Evolutionary conservation across 2,797 vertebrate species (phyloP).

Genomic region (Coracias cyanogaster): DNA sequence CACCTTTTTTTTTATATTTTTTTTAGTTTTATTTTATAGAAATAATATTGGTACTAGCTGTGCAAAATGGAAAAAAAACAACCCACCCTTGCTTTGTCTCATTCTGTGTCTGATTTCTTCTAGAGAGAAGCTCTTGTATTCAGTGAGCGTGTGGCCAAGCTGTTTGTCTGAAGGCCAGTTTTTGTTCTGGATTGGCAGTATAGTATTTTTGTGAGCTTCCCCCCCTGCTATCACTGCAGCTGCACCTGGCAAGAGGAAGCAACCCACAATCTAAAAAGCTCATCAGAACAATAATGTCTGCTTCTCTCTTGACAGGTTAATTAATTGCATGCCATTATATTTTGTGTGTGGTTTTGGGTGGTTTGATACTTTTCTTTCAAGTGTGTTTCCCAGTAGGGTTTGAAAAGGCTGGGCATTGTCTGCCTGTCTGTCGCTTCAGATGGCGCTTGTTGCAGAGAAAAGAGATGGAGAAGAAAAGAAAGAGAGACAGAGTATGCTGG

Average conservation of each 20-base stretch:
- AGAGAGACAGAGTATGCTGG: not conserved
- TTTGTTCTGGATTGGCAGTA: conserved; percentile 13
- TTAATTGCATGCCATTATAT: conserved; percentile 41
- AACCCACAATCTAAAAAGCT: conserved; percentile 22
- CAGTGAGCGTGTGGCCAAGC: not conserved
- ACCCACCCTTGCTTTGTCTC: not conserved
- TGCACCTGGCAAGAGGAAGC: conserved; percentile 32
- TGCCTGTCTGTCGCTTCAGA: conserved; percentile 42
- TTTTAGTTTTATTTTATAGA: not conserved
- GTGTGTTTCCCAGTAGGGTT: not conserved
- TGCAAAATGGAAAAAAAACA: not conserved
- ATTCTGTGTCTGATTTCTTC: not conserved
- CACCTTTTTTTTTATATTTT: too few relatives aligned
- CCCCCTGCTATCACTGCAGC: not conserved
- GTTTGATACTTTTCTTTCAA: conserved; percentile 35
- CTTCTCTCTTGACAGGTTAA: conserved; percentile 58
- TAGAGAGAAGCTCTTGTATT: not conserved
- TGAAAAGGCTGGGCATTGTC: conserved; percentile 47
- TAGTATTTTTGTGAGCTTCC: not conserved
- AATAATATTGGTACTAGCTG: not conserved
- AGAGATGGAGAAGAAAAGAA: not conserved
- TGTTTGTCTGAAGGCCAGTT: conserved; percentile 8
- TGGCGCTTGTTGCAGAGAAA: not conserved
- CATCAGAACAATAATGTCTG: conserved; percentile 24
- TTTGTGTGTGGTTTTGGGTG: conserved; percentile 39